Percentiles rank a stretch among this genome's conserved stretches.
Conservation (phyloP, 2,113 vertebrate genomes). For the Grammomys surdaster region DNA sequence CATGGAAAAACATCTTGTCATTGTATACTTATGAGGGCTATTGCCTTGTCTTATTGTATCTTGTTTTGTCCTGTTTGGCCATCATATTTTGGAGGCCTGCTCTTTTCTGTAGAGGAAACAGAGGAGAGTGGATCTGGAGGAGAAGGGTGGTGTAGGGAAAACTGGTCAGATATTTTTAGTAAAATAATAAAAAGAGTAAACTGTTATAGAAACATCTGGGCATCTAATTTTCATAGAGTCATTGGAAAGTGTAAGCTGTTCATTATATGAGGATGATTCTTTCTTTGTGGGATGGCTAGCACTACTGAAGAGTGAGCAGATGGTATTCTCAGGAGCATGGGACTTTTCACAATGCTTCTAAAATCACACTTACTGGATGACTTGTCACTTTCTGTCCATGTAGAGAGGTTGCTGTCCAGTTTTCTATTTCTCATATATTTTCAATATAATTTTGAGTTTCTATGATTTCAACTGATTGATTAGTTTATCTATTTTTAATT, state of each 20-base stretch:
- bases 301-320: neutral
- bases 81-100: neutral
- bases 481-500: neutral
- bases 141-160: neutral
- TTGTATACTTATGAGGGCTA: neutral
- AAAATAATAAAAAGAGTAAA: slow-evolving; percentile 9
- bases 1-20: slow-evolving; percentile 37
- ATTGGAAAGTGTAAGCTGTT: neutral
- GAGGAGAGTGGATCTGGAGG: neutral
- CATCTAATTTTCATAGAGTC: slow-evolving; percentile 29
- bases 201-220: neutral
- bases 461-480: neutral
- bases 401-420: neutral
- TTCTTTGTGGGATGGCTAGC: neutral
- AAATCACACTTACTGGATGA: neutral
- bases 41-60: neutral
- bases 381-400: neutral
- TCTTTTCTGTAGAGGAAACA: neutral
- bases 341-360: neutral
- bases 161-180: neutral
- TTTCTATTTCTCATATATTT: slow-evolving; percentile 29
- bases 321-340: neutral
- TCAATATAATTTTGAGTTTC: neutral
- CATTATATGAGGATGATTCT: slow-evolving; percentile 20
- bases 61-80: neutral